Evolutionary conservation across 2,113 vertebrate genomes (phyloP).

Genomic region (Psilopsiagon aymara): DNA sequence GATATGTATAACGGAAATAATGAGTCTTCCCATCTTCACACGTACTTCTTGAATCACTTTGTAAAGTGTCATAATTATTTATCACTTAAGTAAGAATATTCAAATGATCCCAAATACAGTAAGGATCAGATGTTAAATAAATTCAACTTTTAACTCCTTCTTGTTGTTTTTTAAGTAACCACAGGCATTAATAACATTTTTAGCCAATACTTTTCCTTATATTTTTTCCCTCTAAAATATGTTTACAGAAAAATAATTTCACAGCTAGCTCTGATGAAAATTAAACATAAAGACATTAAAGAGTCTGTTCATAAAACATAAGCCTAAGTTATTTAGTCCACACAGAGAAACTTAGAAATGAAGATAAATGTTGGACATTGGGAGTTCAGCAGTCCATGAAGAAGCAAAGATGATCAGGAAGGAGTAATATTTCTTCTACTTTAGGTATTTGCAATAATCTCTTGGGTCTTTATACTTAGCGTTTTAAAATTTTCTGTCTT

Average conservation of each 20-base stretch:
- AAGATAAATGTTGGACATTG: background rate
- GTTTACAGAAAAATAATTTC: background rate
- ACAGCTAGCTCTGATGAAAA: background rate
- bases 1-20: background rate
- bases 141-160: background rate
- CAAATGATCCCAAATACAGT: background rate
- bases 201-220: background rate
- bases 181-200: background rate
- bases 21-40: background rate
- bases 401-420: background rate
- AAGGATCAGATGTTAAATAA: background rate
- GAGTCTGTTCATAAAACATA: background rate
- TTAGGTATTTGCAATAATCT: background rate
- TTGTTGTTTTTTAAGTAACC: background rate
- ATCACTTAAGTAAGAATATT: background rate
- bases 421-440: background rate
- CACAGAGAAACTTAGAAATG: background rate
- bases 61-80: background rate
- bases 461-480: background rate
- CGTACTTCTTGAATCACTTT: background rate
- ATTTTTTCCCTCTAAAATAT: background rate
- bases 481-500: background rate
- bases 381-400: background rate
- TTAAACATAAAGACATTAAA: background rate
- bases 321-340: background rate